Base-by-base conservation (phyloP, 2,797 vertebrate genomes). In the Semotilus atromaculatus region DNA sequence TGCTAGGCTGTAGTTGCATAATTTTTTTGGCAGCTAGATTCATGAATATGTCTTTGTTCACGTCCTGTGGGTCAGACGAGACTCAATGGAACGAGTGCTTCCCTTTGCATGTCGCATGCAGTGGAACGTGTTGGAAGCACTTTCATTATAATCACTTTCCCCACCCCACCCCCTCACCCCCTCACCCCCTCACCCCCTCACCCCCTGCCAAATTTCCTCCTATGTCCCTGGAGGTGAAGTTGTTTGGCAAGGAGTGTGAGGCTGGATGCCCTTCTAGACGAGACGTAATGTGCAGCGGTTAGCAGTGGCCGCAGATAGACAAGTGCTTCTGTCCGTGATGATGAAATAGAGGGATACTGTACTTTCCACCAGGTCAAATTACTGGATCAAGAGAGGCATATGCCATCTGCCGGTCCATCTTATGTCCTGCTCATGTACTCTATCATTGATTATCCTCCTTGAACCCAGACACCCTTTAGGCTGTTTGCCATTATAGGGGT, bases 121-220 rank as follows among this genome's bases (percentile, higher is more conserved):
- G 62, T 82, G 80, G 80, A 83, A 86, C 86, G 87, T 88, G 87
- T 80, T 79, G 48, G 48, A 83, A 83, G 82, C 62, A 79, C 51
- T 86, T 76, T 66, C 16, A 0, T 16, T 53, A 23, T 40, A 67
- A 51, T 81, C 62, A 26, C 36, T 58, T 55, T 81, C 31, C 64
- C 16, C 40, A 58, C 23, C 26, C 16, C 21, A 18, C 21, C 16
- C 13, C 13, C 11, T 9, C 36, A 7, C 58, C 40, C 29, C 58
- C 43, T 14, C 21, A 5, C 19, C 40, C 7, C 7, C 51, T 14
- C 40, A 40, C 60, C 40, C 29, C 60, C 34, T 31, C 51, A 36
- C 60, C 40, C 29, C 60, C 34, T 31, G 36, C 36, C 40, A 19
- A 53, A 53, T 66, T 85, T 85, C 34, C 11, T 2, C 40, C 31